Evolutionary conservation across 2,797 vertebrate species (phyloP).

Genomic region (Brachyrhaphis roseni): DNA sequence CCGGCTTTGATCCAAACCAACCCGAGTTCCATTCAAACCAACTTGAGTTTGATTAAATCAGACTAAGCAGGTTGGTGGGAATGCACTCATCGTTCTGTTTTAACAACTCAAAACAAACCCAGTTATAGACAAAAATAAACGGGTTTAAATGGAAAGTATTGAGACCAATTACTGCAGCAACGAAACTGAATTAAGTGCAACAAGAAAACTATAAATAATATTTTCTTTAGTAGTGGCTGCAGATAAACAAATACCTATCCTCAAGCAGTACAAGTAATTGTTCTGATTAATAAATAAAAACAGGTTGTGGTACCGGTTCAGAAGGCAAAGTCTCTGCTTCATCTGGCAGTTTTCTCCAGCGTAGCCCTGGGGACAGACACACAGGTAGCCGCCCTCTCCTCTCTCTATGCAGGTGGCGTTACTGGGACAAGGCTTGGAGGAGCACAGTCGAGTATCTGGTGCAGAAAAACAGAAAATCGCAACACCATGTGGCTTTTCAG

Average conservation of each 20-base stretch:
- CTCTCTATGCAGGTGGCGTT: conserved; percentile 91
- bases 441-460: conserved; percentile 87
- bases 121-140: neutral
- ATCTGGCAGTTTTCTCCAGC: conserved; percentile 84
- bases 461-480: conserved; percentile 12
- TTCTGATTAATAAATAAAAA: conserved; percentile 2
- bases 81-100: too few relatives aligned
- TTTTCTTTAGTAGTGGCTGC: too few relatives aligned
- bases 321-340: conserved; percentile 82
- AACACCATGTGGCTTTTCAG: conserved; percentile 49
- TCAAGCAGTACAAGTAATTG: neutral
- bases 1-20: too few relatives aligned
- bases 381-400: conserved; percentile 85
- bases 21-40: too few relatives aligned
- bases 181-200: neutral
- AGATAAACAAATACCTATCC: neutral
- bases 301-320: conserved; percentile 79
- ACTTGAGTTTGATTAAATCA: too few relatives aligned
- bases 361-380: conserved; percentile 85
- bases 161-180: neutral
- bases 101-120: neutral
- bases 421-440: conserved; percentile 85
- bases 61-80: too few relatives aligned
- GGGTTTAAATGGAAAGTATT: neutral
- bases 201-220: neutral